phyloP scores from a whole-genome alignment of 2,888 invertebrate species.

The Tridacna gigas region DNA sequence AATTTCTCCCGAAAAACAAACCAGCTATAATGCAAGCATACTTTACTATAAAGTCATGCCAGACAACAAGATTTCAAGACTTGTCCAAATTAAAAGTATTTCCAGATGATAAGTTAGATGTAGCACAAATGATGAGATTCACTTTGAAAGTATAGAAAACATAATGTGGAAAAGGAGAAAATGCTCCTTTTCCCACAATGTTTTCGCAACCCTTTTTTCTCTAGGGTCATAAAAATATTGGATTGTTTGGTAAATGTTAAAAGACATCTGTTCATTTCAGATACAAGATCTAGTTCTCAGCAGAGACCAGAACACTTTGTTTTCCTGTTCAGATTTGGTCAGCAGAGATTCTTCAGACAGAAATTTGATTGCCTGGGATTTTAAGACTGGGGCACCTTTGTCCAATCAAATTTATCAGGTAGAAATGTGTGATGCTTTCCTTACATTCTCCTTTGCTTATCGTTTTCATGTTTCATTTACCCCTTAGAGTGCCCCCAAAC shows the following conservation, averaged over 20 bases:
- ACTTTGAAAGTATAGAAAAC: too few species aligned
- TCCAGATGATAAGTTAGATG: too few species aligned
- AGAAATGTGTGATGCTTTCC: neutral
- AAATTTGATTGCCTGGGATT: slow-evolving; percentile 85
- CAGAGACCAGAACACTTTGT: slow-evolving; percentile 78
- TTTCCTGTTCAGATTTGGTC: slow-evolving; percentile 82
- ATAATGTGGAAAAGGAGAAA: neutral
- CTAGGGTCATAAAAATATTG: neutral
- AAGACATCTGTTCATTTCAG: slow-evolving; percentile 64
- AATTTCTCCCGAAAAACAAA: too few species aligned
- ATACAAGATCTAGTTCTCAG: slow-evolving; percentile 84
- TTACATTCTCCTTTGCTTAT: too few species aligned
- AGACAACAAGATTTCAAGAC: too few species aligned
- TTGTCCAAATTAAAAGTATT: too few species aligned
- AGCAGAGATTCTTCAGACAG: slow-evolving; percentile 84
- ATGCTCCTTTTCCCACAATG: neutral
- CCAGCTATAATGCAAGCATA: too few species aligned
- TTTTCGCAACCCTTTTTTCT: neutral
- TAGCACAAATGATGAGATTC: too few species aligned
- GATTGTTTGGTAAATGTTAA: neutral
- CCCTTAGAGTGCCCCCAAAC: too few species aligned
- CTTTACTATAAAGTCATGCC: too few species aligned
- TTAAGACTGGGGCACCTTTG: slow-evolving; percentile 78
- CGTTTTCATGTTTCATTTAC: too few species aligned
- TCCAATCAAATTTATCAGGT: slow-evolving; percentile 85